phyloP scores from a whole-genome alignment of 2,113 vertebrate genomes.

The Stictonetta naevosa region DNA sequence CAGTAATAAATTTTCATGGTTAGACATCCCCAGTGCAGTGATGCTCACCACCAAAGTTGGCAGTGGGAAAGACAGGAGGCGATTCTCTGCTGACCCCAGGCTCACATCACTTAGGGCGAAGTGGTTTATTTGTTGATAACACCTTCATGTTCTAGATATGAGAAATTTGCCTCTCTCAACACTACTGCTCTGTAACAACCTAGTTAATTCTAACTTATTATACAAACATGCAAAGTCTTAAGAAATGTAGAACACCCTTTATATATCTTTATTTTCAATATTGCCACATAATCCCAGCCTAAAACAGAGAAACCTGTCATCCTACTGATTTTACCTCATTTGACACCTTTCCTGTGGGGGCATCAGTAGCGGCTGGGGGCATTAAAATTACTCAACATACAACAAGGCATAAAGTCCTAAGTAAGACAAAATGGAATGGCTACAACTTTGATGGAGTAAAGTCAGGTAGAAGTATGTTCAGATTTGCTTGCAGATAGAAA shows the following conservation, averaged over 20 bases:
- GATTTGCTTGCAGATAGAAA: not conserved
- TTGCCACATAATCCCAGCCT: not conserved
- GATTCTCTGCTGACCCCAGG: not conserved
- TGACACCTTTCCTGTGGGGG: not conserved
- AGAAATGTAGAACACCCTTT: not conserved
- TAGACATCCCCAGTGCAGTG: not conserved
- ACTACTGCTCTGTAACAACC: not conserved
- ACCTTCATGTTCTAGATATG: not conserved
- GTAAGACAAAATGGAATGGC: not conserved
- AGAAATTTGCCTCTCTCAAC: not conserved
- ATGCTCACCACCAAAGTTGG: not conserved
- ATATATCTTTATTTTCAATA: not conserved
- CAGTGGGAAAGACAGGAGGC: not conserved
- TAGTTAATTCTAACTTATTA: not conserved
- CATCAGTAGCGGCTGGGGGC: fast-evolving
- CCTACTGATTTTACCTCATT: not conserved
- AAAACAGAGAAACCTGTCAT: not conserved
- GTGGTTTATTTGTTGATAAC: no score
- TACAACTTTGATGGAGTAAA: not conserved
- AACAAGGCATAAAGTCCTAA: not conserved
- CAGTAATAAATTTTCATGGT: not conserved
- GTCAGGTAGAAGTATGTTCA: not conserved
- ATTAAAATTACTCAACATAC: not conserved
- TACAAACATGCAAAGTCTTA: not conserved
- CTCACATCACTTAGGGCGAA: not conserved